Evolutionary conservation across 2,797 vertebrate genomes (phyloP).

Genomic region (Mycteria americana): DNA sequence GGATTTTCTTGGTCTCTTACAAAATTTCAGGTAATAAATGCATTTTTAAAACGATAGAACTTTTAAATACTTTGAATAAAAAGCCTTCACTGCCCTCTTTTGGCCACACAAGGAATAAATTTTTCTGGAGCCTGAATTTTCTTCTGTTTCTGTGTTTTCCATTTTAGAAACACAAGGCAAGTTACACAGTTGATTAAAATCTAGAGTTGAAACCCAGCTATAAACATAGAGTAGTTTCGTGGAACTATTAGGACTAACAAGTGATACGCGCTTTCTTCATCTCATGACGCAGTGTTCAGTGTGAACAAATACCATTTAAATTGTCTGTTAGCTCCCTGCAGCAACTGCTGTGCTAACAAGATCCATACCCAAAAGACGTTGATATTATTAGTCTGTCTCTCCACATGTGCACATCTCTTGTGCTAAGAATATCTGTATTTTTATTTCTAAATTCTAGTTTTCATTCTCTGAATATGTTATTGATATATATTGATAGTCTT

Average conservation of each 20-base stretch:
- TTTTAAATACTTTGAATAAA: not conserved
- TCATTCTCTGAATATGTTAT: not conserved
- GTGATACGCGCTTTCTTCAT: not conserved
- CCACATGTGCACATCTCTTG: not conserved
- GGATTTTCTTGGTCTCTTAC: not conserved
- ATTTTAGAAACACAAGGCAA: not conserved
- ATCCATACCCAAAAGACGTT: not conserved
- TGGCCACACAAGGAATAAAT: not conserved
- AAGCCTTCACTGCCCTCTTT: conserved; percentile 57
- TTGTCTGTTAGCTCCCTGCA: not conserved
- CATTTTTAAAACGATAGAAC: not conserved
- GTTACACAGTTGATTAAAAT: not conserved
- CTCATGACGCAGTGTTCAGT: not conserved
- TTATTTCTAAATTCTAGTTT: not conserved
- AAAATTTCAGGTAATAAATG: not conserved
- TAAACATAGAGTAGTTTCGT: not conserved
- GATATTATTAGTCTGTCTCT: not conserved
- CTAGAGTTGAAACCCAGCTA: not conserved
- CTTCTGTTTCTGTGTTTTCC: not conserved
- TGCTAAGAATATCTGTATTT: not conserved
- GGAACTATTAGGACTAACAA: not conserved
- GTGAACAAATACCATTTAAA: not conserved
- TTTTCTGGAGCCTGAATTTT: not conserved
- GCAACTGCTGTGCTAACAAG: not conserved
- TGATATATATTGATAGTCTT: not conserved